These are phyloP conservation scores for Cheilosia variabilis DNA, from an alignment of 2,888 invertebrate genomes.

Conservation along the genomic window DNA sequence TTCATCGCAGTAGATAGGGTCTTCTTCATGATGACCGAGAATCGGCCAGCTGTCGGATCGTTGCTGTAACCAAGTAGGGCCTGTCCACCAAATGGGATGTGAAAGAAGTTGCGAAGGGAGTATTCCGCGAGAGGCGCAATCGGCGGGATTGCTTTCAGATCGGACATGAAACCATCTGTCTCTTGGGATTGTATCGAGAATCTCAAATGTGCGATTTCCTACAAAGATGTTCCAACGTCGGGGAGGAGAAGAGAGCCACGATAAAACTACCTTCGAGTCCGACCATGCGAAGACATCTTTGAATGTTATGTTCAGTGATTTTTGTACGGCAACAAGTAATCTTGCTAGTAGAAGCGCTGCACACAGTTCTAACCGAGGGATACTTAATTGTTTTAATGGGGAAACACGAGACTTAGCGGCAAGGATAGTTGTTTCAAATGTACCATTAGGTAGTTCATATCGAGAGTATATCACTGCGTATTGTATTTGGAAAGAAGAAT, in stretches of 20 bases:
- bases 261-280: background rate
- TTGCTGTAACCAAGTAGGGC: background rate
- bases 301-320: background rate
- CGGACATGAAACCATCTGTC: background rate
- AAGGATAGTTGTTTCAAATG: too few relatives aligned
- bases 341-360: too few relatives aligned
- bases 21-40: background rate
- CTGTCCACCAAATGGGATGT: background rate
- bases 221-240: background rate
- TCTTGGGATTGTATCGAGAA: background rate
- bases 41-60: background rate
- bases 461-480: too few relatives aligned
- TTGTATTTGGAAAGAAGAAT: background rate
- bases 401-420: background rate
- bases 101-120: background rate
- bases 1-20: background rate
- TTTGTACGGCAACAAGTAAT: slow-evolving; percentile 8
- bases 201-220: background rate
- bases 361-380: slow-evolving; percentile 5
- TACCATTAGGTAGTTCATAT: too few relatives aligned
- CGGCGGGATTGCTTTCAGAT: background rate
- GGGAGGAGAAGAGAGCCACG: background rate
- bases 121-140: background rate
- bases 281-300: slow-evolving; percentile 4
- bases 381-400: slow-evolving; percentile 7